Evolutionary conservation across 2,888 invertebrate species (phyloP).

Genomic region (Agrilus cyanescens): DNA sequence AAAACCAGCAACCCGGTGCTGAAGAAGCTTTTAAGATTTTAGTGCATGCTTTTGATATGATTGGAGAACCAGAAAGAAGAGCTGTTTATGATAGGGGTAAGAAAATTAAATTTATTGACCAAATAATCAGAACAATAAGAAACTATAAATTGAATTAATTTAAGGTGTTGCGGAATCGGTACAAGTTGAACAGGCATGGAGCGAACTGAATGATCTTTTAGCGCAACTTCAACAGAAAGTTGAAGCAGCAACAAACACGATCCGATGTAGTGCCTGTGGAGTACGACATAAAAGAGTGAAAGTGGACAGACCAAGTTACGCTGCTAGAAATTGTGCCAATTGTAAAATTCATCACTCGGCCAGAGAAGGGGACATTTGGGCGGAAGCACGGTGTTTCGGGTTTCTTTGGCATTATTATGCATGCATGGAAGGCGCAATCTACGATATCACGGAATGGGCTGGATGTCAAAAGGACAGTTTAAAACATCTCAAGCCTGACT

Average conservation of each 20-base stretch:
- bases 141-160: neutral
- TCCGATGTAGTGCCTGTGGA: constrained; percentile 89
- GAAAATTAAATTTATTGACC: constrained; percentile 1
- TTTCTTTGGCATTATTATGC: constrained; percentile 91
- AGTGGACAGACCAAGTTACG: constrained; percentile 79
- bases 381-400: constrained; percentile 76
- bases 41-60: constrained; percentile 89
- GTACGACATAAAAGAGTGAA: constrained; percentile 78
- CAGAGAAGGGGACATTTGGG: constrained; percentile 95
- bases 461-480: constrained; percentile 76
- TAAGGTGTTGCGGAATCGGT: constrained; percentile 52
- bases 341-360: constrained; percentile 86
- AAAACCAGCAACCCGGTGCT: constrained; percentile 89
- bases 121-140: neutral
- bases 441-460: constrained; percentile 96
- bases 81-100: constrained; percentile 34
- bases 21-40: constrained; percentile 95
- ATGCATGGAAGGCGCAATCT: constrained; percentile 91
- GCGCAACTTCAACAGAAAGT: constrained; percentile 87
- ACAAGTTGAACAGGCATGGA: constrained; percentile 78
- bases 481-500: constrained; percentile 77
- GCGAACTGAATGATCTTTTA: constrained; percentile 71
- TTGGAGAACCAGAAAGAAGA: constrained; percentile 70
- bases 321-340: constrained; percentile 80
- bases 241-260: constrained; percentile 88